phyloP scores from a whole-genome alignment of 2,888 invertebrate genomes.

The Andricus quercusramuli region DNA sequence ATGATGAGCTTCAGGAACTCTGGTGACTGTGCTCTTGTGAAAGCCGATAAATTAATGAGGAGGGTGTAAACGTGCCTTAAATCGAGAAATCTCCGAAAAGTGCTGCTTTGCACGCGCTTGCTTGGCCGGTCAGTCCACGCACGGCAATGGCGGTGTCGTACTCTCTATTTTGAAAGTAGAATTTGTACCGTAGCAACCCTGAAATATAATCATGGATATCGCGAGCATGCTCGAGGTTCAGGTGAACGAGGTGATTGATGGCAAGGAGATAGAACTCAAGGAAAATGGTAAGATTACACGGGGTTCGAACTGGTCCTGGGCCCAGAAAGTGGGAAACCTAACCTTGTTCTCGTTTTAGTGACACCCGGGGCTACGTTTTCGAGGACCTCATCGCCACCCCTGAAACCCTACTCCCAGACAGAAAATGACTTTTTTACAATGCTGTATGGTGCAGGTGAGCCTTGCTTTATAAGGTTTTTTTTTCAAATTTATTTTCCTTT shows the following conservation, averaged over 20 bases:
- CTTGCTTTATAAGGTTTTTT: slow-evolving; percentile 28
- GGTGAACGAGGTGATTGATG: slow-evolving; percentile 69
- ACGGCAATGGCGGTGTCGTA: slow-evolving; percentile 64
- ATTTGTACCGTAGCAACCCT: slow-evolving; percentile 9
- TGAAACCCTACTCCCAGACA: slow-evolving; percentile 60
- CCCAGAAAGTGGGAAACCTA: slow-evolving; percentile 42
- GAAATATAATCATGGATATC: slow-evolving; percentile 69
- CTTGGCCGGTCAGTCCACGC: slow-evolving; percentile 18
- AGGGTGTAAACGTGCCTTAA: slow-evolving; percentile 30
- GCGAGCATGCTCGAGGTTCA: slow-evolving; percentile 75
- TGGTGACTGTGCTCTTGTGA: not conserved
- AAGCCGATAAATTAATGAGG: not conserved
- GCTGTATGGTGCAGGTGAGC: slow-evolving; percentile 70
- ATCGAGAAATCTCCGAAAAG: not conserved
- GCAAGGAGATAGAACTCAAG: slow-evolving; percentile 59
- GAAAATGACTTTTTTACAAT: slow-evolving; percentile 70
- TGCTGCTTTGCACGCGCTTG: slow-evolving; percentile 15
- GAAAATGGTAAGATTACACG: slow-evolving; percentile 66
- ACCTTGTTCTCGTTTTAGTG: slow-evolving; percentile 54
- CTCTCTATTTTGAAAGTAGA: slow-evolving; percentile 62
- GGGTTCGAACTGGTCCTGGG: not conserved
- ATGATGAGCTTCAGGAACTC: not conserved
- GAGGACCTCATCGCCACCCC: slow-evolving; percentile 40
- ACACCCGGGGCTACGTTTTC: slow-evolving; percentile 51
- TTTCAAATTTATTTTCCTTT: slow-evolving; percentile 10